Evolutionary conservation across 2,113 vertebrate genomes (phyloP).

Genomic region (Procavia capensis): DNA sequence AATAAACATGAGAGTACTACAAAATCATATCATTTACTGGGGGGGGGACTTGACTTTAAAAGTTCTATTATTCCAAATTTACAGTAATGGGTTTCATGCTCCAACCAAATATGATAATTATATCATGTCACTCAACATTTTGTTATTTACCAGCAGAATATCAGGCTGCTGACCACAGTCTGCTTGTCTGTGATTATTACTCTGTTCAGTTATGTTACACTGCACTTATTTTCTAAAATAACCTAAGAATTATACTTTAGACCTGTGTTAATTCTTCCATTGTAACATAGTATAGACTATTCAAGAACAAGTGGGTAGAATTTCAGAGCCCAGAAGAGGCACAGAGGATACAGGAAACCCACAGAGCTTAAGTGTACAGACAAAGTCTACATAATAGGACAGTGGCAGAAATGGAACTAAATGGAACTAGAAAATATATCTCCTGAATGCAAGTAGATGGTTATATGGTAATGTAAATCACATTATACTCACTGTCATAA

Average conservation of each 20-base stretch:
- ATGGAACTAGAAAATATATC: neutral
- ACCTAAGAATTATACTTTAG: neutral
- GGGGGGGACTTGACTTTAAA: neutral
- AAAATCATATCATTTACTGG: neutral
- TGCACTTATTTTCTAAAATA: conserved; percentile 4
- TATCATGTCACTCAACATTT: neutral
- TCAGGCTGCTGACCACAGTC: neutral
- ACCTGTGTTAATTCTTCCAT: neutral
- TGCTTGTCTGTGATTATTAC: neutral
- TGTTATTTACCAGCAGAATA: neutral
- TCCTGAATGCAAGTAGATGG: neutral
- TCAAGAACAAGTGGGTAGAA: neutral
- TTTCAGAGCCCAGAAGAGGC: neutral
- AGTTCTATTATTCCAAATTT: neutral
- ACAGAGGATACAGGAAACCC: neutral
- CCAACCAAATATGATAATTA: neutral
- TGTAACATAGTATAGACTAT: neutral
- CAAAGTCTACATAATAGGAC: neutral
- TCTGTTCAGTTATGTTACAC: neutral
- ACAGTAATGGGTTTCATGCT: neutral
- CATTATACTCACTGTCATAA: neutral
- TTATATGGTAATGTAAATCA: neutral
- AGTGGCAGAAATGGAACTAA: neutral
- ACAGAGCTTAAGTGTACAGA: neutral
- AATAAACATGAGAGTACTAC: neutral